Base-by-base conservation (phyloP, 2,113 vertebrate genomes). In the Microtus montanus region DNA sequence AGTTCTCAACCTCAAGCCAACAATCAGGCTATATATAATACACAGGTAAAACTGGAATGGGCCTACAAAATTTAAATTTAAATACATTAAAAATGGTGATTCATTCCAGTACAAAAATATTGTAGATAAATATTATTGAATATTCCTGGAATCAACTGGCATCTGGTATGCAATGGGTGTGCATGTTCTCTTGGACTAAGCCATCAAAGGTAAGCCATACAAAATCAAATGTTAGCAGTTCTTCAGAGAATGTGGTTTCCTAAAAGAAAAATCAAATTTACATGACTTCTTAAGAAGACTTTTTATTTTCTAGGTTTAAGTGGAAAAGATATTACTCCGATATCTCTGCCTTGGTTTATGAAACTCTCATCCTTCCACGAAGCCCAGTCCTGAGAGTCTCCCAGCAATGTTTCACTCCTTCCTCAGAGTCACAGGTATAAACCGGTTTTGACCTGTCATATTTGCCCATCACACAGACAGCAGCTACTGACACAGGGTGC, bases 21-120 rank as follows among this genome's bases (percentile, higher is more conserved):
- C 1, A 12, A 35, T 28, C 11, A 73, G 44, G 26, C 35, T 1
- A 4, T n/a, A 20, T 10, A 8, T 9, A 11, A 38, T 1, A 47
- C 14, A 35, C 4, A 49, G 54, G 17, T 28, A 35, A 79, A 92
- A 24, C 35, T 61, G 79, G 41, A 90, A 93, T 70, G 9, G 2
- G 66, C 5, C 68, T 92, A 83, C 38, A 35, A 85, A 84, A 74
- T 13, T n/a, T n/a, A 19, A 64, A 4, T 20, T 75, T 64, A 44
- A 35, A 71, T 88, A 54, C 33, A n/a, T 70, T 49, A 94, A 95
- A 91, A 91, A 20, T 24, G 24, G 12, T 5, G 68, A 85, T 77
- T 92, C 4, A 20, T 88, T 85, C 49, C 52, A 20, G 74, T 41
- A 83, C 41, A 68, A 41, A 87, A 92, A 5, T 70, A 20, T 82